Conservation (phyloP, 2,113 vertebrate genomes). For the Myotis lucifugus region DNA sequence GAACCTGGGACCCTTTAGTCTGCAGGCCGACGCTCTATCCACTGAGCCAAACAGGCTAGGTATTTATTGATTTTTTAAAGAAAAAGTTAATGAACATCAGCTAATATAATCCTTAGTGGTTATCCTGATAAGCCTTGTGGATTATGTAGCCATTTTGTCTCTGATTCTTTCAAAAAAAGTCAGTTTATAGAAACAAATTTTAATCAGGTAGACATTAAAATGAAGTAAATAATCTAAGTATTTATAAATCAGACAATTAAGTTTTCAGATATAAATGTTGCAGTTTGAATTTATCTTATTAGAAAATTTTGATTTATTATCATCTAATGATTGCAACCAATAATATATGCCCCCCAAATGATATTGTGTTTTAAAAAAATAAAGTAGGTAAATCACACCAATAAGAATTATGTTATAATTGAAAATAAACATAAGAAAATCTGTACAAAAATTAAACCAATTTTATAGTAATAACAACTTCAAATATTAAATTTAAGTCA, state of each 20-base stretch:
- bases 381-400: neutral
- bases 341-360: neutral
- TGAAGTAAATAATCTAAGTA: neutral
- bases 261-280: neutral
- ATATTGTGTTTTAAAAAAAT: neutral
- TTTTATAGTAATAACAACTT: neutral
- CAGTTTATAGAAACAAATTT: neutral
- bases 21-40: too few species aligned
- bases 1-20: too few species aligned
- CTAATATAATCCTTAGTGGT: neutral
- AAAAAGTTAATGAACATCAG: neutral
- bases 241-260: neutral
- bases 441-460: neutral
- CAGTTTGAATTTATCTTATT: neutral
- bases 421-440: conserved; percentile 12
- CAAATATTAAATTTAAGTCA: neutral
- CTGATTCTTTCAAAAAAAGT: neutral
- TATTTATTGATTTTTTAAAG: too few species aligned
- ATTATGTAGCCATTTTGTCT: neutral
- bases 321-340: neutral
- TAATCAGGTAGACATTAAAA: neutral
- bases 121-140: neutral
- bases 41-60: too few species aligned
- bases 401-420: neutral
- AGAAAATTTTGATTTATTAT: neutral